Percentiles rank a stretch among this genome's conserved stretches.
Evolutionary conservation across 2,113 vertebrate genomes (phyloP).

Genomic region (Leptobrachium ailaonicum): DNA sequence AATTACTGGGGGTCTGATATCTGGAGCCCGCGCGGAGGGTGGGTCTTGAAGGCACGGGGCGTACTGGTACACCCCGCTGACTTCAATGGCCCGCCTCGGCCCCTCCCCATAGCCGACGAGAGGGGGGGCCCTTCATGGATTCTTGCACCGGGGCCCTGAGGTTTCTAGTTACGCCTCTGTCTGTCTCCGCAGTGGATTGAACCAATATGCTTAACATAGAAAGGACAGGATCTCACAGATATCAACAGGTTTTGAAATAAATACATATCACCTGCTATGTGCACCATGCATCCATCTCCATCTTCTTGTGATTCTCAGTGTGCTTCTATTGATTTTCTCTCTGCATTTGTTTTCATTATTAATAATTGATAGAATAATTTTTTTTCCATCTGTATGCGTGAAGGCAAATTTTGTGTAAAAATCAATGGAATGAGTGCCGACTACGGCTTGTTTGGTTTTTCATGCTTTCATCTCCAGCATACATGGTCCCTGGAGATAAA

Average conservation of each 20-base stretch:
- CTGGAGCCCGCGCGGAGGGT: too few relatives aligned
- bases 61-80: too few relatives aligned
- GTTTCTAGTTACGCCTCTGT: too few relatives aligned
- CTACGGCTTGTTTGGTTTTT: conserved; percentile 66
- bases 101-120: too few relatives aligned
- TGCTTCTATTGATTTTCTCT: conserved; percentile 71
- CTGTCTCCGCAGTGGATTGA: too few relatives aligned
- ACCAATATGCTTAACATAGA: neutral
- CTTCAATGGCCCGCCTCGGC: too few relatives aligned
- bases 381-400: conserved; percentile 68
- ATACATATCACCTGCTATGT: too few relatives aligned
- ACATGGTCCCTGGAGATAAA: conserved; percentile 54
- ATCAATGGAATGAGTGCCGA: conserved; percentile 70
- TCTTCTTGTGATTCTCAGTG: conserved; percentile 61
- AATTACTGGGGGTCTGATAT: too few relatives aligned
- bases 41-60: too few relatives aligned
- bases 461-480: conserved; percentile 68
- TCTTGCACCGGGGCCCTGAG: too few relatives aligned
- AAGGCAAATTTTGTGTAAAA: conserved; percentile 81
- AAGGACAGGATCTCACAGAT: neutral
- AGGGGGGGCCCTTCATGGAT: too few relatives aligned
- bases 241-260: neutral
- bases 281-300: conserved; percentile 21
- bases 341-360: conserved; percentile 75
- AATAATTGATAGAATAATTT: conserved; percentile 77